phyloP scores from a whole-genome alignment of 2,113 vertebrate species.

The Sprattus sprattus region DNA sequence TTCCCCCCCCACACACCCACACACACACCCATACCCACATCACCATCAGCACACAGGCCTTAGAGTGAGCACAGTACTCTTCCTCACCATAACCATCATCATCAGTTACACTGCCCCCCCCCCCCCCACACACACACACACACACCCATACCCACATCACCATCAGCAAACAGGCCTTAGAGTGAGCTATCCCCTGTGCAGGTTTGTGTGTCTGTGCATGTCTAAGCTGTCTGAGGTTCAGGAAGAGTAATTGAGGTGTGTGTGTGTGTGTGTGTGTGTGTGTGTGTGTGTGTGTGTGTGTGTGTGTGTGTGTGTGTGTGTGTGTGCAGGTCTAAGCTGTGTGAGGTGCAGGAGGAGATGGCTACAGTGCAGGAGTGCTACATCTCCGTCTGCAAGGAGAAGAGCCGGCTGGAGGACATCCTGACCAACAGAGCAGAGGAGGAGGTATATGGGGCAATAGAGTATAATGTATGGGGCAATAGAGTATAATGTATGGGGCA shows the following conservation, averaged over 20 bases:
- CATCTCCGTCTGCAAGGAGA: slow-evolving; percentile 87
- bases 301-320: not conserved
- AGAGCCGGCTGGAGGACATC: slow-evolving; percentile 75
- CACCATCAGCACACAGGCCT: too few relatives aligned
- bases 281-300: not conserved
- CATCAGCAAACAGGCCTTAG: too few relatives aligned
- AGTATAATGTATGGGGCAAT: not conserved
- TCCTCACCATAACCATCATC: too few relatives aligned
- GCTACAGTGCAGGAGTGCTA: slow-evolving; percentile 87
- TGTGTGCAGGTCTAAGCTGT: slow-evolving; percentile 72
- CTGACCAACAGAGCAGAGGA: slow-evolving; percentile 68
- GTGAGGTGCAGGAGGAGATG: slow-evolving; percentile 80
- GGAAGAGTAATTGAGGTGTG: too few relatives aligned
- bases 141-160: too few relatives aligned
- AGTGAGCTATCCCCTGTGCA: not conserved
- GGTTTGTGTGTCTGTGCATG: not conserved
- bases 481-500: not conserved
- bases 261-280: not conserved
- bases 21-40: too few relatives aligned
- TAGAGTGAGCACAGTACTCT: too few relatives aligned
- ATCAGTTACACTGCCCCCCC: too few relatives aligned
- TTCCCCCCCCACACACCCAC: too few relatives aligned
- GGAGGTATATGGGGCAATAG: slow-evolving; percentile 69
- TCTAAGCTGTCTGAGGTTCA: not conserved
- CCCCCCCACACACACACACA: too few relatives aligned